phyloP scores from a whole-genome alignment of 1,140 invertebrate species.

The Cataglyphis hispanica region DNA sequence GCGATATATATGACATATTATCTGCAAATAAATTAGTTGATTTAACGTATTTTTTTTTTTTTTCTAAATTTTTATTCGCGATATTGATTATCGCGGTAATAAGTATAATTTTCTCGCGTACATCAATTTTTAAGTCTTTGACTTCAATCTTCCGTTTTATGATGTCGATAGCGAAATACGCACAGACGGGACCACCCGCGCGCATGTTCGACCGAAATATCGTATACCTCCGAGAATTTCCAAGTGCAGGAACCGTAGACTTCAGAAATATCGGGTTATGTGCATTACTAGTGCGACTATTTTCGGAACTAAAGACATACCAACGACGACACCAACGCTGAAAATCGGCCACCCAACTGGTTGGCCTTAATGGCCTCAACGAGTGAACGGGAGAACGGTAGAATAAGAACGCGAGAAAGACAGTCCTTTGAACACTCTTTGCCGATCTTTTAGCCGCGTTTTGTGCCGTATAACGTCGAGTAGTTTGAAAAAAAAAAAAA shows the following conservation, averaged over 20 bases:
- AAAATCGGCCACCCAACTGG: conserved; percentile 71
- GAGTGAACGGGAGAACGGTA: conserved; percentile 49
- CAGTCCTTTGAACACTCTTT: conserved; percentile 51
- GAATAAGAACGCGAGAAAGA: conserved; percentile 36
- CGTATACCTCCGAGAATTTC: conserved; percentile 65
- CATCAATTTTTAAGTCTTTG: not conserved
- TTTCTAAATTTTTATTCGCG: not conserved
- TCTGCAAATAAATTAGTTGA: not conserved
- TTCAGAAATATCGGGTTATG: conserved; percentile 60
- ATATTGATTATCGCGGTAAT: not conserved
- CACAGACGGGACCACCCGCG: conserved; percentile 63
- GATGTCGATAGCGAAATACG: conserved; percentile 63
- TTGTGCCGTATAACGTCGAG: not conserved
- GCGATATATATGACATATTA: not conserved
- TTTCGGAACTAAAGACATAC: conserved; percentile 58
- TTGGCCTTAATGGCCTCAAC: conserved; percentile 60
- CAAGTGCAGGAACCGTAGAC: conserved; percentile 58
- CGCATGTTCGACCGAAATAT: conserved; percentile 59
- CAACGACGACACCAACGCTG: conserved; percentile 59
- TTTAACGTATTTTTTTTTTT: not conserved
- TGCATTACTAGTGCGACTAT: conserved; percentile 58
- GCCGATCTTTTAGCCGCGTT: conserved; percentile 27
- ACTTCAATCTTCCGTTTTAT: conserved; percentile 10
- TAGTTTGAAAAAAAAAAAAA: conserved; percentile 2
- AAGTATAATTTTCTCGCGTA: not conserved